phyloP scores from a whole-genome alignment of 2,888 invertebrate species.

The Sceliomorpha sp. region DNA sequence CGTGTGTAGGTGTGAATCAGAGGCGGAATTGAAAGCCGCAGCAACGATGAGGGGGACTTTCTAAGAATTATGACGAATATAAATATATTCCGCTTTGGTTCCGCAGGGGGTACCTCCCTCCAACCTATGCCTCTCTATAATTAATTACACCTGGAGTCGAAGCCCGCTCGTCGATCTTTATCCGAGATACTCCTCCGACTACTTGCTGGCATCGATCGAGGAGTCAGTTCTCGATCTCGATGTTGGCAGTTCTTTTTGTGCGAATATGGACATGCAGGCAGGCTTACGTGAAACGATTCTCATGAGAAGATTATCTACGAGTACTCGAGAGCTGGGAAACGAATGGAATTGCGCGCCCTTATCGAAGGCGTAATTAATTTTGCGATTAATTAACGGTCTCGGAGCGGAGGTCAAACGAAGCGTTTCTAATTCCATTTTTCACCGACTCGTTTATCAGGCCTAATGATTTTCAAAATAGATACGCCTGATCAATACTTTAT shows the following conservation, averaged over 20 bases:
- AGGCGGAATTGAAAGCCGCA: slow-evolving; percentile 57
- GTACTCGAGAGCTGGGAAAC: not conserved
- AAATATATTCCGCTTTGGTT: slow-evolving; percentile 70
- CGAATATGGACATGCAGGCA: slow-evolving; percentile 33
- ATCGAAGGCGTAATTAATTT: too few relatives aligned
- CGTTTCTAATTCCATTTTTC: too few relatives aligned
- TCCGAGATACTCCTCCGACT: slow-evolving; percentile 64
- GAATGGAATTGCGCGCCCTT: too few relatives aligned
- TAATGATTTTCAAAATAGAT: too few relatives aligned
- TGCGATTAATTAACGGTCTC: too few relatives aligned
- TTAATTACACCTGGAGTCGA: slow-evolving; percentile 73
- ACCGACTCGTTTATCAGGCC: too few relatives aligned
- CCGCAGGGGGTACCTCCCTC: slow-evolving; percentile 71
- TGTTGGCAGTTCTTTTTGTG: slow-evolving; percentile 45
- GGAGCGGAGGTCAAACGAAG: too few relatives aligned
- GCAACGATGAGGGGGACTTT: slow-evolving; percentile 55
- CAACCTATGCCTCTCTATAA: slow-evolving; percentile 70
- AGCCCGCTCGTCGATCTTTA: slow-evolving; percentile 72
- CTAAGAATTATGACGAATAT: slow-evolving; percentile 72
- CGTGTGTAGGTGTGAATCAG: slow-evolving; percentile 56
- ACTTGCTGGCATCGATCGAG: slow-evolving; percentile 62
- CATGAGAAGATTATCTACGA: slow-evolving; percentile 30
- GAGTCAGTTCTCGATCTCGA: slow-evolving; percentile 44
- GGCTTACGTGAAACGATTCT: slow-evolving; percentile 18
- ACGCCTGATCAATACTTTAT: too few relatives aligned